Evolutionary conservation across 2,113 vertebrate species (phyloP), one percentile per base, ranked within the genome.

Genomic region (Ptilonorhynchus violaceus): DNA sequence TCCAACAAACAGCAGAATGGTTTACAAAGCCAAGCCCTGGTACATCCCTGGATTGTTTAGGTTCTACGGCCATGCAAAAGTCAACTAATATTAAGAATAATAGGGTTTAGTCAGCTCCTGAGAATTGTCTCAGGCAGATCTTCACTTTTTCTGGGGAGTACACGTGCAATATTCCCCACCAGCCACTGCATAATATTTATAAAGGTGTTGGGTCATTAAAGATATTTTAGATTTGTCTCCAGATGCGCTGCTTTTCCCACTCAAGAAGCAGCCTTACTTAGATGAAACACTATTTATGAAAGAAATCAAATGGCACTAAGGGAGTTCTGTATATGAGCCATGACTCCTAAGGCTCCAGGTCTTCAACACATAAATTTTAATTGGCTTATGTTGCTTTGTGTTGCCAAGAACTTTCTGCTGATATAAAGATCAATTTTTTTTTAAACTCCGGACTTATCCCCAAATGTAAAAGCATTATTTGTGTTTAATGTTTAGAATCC

Each of bases 391-490:
- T 46, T 89, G 46, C 63, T 12, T 95, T 79, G 14, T 52, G 31
- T 78, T 84, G 60, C 73, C 44, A 93, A 82, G 47, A 96, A 78
- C 62, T 94, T 95, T 60, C 74, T 88, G 15, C 22, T 81, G 41
- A 96, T 89, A 81, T 63, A 92, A 93, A 70, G 90, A 95, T 93
- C 47, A 81, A 88, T 31, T 52, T 66, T 52, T 82, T 93, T 97
- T 80, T 53, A 10, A 89, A 50, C 39, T 93, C 55, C 44, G 55
- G 60, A 72, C 47, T 90, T 89, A 95, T 63, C 9, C 62, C 63
- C 67, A 95, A 92, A 97, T 81, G 62, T 81, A 96, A 96, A 95
- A 94, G 8, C 63, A 72, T 86, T 79, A 92, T 58, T 80, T 74
- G 21, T 89, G 15, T 55, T 56, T 27, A 76, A 14, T 33, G 15